phyloP scores from a whole-genome alignment of 2,797 vertebrate genomes.

The Rhincodon typus region DNA sequence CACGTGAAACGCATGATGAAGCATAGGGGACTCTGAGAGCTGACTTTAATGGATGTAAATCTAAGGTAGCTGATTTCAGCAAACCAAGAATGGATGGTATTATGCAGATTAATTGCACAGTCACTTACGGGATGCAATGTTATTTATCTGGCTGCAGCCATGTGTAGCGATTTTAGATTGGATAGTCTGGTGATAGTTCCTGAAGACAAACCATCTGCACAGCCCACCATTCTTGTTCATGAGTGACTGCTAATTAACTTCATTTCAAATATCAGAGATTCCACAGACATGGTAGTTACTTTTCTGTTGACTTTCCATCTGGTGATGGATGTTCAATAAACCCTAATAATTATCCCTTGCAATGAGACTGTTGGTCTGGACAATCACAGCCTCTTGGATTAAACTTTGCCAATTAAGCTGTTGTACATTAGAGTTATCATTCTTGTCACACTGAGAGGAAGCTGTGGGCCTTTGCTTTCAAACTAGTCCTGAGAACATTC shows the following conservation, averaged over 20 bases:
- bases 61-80: background rate
- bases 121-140: background rate
- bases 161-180: background rate
- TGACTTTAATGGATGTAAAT: background rate
- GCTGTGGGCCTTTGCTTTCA: background rate
- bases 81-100: background rate
- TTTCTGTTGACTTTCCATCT: background rate
- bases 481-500: background rate
- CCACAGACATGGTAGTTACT: background rate
- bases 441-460: background rate
- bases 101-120: slow-evolving; percentile 13
- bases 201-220: background rate
- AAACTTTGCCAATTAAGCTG: background rate
- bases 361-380: background rate
- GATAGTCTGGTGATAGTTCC: background rate
- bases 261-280: background rate
- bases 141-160: background rate
- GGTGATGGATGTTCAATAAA: slow-evolving; percentile 33
- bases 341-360: background rate
- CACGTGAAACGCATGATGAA: background rate
- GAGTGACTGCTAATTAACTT: slow-evolving; percentile 1
- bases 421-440: background rate
- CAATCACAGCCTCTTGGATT: slow-evolving; percentile 12
- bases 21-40: background rate
- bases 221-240: background rate